These are phyloP conservation scores for Pissodes strobi DNA, from an alignment of 1,140 invertebrate species.

Conservation along the genomic window DNA sequence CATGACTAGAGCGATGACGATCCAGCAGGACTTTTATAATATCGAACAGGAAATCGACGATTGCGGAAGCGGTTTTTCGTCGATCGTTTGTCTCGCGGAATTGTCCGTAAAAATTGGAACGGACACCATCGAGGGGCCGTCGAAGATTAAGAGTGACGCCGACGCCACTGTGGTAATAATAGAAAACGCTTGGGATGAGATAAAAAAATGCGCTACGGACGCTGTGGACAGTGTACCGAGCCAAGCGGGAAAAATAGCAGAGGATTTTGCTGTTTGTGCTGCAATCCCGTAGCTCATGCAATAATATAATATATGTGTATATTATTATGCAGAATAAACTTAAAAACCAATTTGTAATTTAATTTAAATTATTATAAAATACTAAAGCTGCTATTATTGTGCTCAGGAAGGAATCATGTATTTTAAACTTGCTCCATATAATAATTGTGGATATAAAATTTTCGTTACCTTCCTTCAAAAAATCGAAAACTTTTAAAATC, in stretches of 20 bases:
- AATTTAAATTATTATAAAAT: no score
- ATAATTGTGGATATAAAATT: no score
- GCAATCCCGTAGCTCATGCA: constrained; percentile 4
- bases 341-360: no score
- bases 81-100: constrained; percentile 14
- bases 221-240: constrained; percentile 3
- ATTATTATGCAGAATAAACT: no score
- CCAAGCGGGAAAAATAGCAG: constrained; percentile 5
- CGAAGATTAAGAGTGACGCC: constrained; percentile 9
- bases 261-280: constrained; percentile 5
- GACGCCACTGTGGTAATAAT: not conserved
- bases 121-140: constrained; percentile 7
- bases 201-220: constrained; percentile 16
- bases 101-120: not conserved
- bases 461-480: no score
- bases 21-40: constrained; percentile 12
- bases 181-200: not conserved
- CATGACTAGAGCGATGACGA: not conserved
- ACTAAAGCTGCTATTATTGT: no score
- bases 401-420: no score
- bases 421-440: no score
- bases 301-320: no score
- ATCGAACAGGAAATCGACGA: constrained; percentile 19
- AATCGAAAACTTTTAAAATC: no score
- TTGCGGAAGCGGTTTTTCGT: constrained; percentile 10